phyloP scores from a whole-genome alignment of 2,113 vertebrate species.

The Nymphicus hollandicus region DNA sequence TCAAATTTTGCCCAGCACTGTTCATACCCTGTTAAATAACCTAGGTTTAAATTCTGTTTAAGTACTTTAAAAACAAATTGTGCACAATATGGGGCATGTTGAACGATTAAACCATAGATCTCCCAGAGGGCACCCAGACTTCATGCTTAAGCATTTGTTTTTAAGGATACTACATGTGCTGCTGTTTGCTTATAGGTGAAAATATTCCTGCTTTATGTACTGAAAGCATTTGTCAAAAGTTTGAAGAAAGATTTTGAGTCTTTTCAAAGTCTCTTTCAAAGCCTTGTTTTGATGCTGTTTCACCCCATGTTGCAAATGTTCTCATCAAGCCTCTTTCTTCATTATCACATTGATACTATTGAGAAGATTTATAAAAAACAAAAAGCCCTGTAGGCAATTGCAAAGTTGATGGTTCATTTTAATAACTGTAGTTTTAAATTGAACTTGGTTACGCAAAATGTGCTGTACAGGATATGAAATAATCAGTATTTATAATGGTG shows the following conservation, averaged over 20 bases:
- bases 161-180: background rate
- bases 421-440: constrained; percentile 1
- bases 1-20: background rate
- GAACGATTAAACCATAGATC: background rate
- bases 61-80: background rate
- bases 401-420: background rate
- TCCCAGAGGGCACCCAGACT: background rate
- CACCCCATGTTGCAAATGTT: background rate
- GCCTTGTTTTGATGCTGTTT: background rate
- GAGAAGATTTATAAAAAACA: background rate
- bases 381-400: background rate
- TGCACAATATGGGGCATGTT: background rate
- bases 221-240: background rate
- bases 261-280: background rate
- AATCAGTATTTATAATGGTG: constrained; percentile 6
- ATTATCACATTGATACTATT: background rate
- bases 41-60: background rate
- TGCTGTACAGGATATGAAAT: constrained; percentile 1
- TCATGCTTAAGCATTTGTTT: background rate
- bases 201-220: background rate
- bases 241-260: background rate
- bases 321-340: constrained; percentile 1
- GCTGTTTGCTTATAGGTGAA: background rate
- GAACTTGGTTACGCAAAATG: background rate
- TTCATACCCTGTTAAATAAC: background rate